These are phyloP conservation scores for Tipula lateralis DNA, from an alignment of 2,888 invertebrate species.

Conservation along the genomic window DNA sequence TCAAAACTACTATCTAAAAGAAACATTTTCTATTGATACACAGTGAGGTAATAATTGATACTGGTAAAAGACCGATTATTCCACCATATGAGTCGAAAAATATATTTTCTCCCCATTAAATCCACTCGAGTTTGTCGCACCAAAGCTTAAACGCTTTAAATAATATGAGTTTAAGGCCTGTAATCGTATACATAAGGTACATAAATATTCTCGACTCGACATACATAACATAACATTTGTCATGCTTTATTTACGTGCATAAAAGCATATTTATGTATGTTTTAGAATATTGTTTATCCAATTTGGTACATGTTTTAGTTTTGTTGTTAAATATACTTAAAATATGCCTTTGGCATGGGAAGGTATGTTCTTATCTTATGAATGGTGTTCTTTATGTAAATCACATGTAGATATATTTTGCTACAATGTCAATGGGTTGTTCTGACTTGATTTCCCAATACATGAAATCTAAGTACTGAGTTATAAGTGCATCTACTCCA, in stretches of 20 bases:
- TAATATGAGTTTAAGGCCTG: background rate
- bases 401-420: too few relatives aligned
- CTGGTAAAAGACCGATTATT: too few relatives aligned
- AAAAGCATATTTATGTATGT: background rate
- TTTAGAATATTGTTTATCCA: background rate
- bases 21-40: too few relatives aligned
- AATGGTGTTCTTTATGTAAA: too few relatives aligned
- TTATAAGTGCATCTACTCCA: too few relatives aligned
- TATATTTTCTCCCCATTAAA: background rate
- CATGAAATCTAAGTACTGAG: too few relatives aligned
- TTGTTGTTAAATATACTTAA: background rate
- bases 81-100: too few relatives aligned
- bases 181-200: background rate
- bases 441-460: too few relatives aligned
- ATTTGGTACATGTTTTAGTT: background rate
- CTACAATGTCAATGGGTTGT: too few relatives aligned
- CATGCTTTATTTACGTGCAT: background rate
- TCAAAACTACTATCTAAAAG: too few relatives aligned
- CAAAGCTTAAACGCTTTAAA: background rate
- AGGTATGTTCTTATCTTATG: too few relatives aligned
- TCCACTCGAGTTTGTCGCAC: background rate
- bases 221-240: background rate
- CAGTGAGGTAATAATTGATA: too few relatives aligned
- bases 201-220: background rate
- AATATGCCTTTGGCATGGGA: background rate